phyloP scores from a whole-genome alignment of 1,140 invertebrate genomes.

The Drosophila tristis region DNA sequence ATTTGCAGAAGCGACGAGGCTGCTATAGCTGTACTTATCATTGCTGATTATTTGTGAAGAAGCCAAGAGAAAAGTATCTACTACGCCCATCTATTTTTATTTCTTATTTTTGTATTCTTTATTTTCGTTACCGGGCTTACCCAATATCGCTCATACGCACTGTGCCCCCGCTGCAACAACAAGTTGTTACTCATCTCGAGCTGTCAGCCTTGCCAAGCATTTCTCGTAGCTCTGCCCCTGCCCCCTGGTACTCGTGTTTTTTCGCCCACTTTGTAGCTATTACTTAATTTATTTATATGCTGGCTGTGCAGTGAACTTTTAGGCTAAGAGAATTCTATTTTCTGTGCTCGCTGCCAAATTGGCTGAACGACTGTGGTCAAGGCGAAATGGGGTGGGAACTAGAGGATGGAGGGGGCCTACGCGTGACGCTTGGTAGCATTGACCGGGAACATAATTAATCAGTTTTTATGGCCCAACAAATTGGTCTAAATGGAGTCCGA shows the following conservation, averaged over 20 bases:
- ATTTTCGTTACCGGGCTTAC: conserved; percentile 17
- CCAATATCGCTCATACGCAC: conserved; percentile 41
- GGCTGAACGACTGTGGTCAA: conserved; percentile 51
- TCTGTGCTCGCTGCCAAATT: conserved; percentile 56
- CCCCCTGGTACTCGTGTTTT: background rate
- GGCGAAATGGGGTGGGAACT: conserved; percentile 14
- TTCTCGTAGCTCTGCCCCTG: background rate
- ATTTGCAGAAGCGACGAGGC: conserved; percentile 37
- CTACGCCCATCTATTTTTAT: conserved; percentile 3
- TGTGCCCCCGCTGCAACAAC: conserved; percentile 25
- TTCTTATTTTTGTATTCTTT: background rate
- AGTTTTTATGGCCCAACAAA: conserved; percentile 68
- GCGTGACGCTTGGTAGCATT: conserved; percentile 68
- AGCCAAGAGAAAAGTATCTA: conserved; percentile 2
- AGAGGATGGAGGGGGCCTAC: background rate
- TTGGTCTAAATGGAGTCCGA: conserved; percentile 47
- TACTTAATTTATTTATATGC: conserved; percentile 63
- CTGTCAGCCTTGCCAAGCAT: conserved; percentile 39
- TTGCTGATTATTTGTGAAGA: background rate
- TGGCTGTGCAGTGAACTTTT: conserved; percentile 64
- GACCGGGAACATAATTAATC: conserved; percentile 72
- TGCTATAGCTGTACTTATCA: conserved; percentile 18
- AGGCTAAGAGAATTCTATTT: conserved; percentile 36
- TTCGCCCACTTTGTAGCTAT: conserved; percentile 48
- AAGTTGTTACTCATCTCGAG: conserved; percentile 66